Evolutionary conservation across 1,140 invertebrate genomes (phyloP), one percentile per base, ranked within the genome.

Genomic region (Octopus sinensis): DNA sequence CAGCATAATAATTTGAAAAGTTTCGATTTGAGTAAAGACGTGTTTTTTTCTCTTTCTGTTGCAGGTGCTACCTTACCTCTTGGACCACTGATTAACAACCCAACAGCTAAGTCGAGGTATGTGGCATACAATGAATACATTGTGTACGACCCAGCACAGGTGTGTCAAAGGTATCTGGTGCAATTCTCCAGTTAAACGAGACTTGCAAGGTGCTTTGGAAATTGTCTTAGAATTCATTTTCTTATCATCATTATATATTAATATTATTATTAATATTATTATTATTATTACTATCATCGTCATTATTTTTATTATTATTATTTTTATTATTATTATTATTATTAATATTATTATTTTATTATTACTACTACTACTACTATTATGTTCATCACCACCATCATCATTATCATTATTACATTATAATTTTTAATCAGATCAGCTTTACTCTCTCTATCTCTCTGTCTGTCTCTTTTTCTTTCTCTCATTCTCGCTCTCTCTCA

Each of bases 41-140:
- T 76, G 54, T 79, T 79, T 62, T 23, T 81, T 7, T 68, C 7
- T 54, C 17, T 78, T 13, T 78, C 73, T 79, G 54, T 85, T 83
- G 81, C 83, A 89, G 89, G 89, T 62, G 81, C 87, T 54, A 86
- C 82, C 10, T 85, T 90, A 52, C 89, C 90, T 23, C 81, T 90
- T 23, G 90, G 89, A 4, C 81, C 86, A 68, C 68, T 87, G 53
- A 79, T 85, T 5, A 71, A 86, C 7, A 83, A 80, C 17, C 71
- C 82, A 53, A 75, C 83, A 30, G 76, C 79, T 7, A 82, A 82
- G 10, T 68, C 80, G 10, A 83, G 73, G 53, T 76, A 81, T n/a
- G 82, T 81, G 17, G 79, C 84, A 78, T 78, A 89, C 83, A 91
- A 89, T 84, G 91, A 92, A 84, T 92, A 90, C 83, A 88, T 92